phyloP scores from a whole-genome alignment of 1,140 invertebrate genomes.

The Monochamus saltuarius region DNA sequence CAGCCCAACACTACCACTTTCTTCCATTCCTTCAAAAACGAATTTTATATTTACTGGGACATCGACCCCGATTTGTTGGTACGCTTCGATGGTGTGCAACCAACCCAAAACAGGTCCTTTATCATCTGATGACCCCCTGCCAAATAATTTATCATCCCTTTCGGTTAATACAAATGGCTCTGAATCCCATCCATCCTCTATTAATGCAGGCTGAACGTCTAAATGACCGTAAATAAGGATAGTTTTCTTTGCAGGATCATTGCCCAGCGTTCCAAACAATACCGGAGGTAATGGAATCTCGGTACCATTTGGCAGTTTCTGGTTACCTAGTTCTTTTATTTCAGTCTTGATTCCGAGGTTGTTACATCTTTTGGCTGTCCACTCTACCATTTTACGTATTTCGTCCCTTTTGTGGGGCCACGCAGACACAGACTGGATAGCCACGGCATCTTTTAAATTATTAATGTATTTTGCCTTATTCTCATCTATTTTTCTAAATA shows the following conservation, averaged over 20 bases:
- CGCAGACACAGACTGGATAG: conserved; percentile 94
- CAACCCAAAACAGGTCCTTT: conserved; percentile 92
- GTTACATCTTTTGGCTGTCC: conserved; percentile 73
- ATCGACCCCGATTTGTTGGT: conserved; percentile 54
- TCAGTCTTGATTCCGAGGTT: conserved; percentile 74
- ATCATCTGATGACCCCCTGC: conserved; percentile 85
- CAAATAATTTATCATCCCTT: conserved; percentile 88
- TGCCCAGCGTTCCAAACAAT: conserved; percentile 81
- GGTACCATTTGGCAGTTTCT: conserved; percentile 73
- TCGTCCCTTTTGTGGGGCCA: conserved; percentile 79
- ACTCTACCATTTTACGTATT: conserved; percentile 75
- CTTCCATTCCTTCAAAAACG: conserved; percentile 98
- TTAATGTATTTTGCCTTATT: conserved; percentile 77
- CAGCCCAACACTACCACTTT: conserved; percentile 92
- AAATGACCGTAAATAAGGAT: conserved; percentile 95
- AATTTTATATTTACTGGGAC: conserved; percentile 96
- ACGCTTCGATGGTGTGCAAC: conserved; percentile 92
- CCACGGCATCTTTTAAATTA: conserved; percentile 81
- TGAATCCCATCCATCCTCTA: conserved; percentile 92
- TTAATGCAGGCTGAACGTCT: conserved; percentile 93
- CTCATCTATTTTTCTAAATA: conserved; percentile 70
- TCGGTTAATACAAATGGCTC: conserved; percentile 92
- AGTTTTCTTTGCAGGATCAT: conserved; percentile 87
- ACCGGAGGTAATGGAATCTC: conserved; percentile 83
- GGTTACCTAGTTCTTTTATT: conserved; percentile 78